phyloP scores from a whole-genome alignment of 1,140 invertebrate genomes.

The Globodera rostochiensis region DNA sequence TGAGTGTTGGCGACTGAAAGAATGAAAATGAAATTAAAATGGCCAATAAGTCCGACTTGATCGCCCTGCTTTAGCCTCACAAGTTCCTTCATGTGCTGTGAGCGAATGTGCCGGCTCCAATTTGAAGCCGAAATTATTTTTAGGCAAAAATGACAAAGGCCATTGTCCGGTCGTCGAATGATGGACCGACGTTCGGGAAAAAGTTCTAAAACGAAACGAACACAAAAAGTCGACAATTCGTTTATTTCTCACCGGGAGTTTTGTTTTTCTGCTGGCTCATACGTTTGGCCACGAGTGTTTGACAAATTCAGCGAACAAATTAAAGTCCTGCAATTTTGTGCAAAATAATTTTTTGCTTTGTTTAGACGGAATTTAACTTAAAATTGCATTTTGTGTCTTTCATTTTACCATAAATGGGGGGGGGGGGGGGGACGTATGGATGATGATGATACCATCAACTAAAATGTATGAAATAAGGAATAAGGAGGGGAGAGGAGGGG shows the following conservation, averaged over 20 bases:
- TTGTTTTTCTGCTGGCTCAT: neutral
- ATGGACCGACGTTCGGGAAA: slow-evolving; percentile 26
- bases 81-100: slow-evolving; percentile 19
- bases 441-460: neutral
- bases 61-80: slow-evolving; percentile 13
- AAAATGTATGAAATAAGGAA: neutral
- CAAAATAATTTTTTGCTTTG: neutral
- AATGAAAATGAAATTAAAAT: neutral
- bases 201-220: neutral
- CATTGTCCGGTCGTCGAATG: slow-evolving; percentile 11
- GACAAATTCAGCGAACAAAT: neutral
- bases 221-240: neutral
- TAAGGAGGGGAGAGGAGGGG: neutral
- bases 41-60: neutral
- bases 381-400: too few species aligned
- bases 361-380: neutral
- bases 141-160: slow-evolving; percentile 19
- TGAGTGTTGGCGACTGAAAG: neutral
- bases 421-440: neutral
- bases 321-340: too few species aligned
- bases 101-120: slow-evolving; percentile 27
- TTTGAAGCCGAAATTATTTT: slow-evolving; percentile 28
- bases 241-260: neutral
- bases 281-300: neutral
- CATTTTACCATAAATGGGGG: too few species aligned